A percentile compares a stretch with the other conserved stretches of the same genome.
phyloP scores from a whole-genome alignment of 92 coral and sea anemone genomes.

The Ricordea florida region DNA sequence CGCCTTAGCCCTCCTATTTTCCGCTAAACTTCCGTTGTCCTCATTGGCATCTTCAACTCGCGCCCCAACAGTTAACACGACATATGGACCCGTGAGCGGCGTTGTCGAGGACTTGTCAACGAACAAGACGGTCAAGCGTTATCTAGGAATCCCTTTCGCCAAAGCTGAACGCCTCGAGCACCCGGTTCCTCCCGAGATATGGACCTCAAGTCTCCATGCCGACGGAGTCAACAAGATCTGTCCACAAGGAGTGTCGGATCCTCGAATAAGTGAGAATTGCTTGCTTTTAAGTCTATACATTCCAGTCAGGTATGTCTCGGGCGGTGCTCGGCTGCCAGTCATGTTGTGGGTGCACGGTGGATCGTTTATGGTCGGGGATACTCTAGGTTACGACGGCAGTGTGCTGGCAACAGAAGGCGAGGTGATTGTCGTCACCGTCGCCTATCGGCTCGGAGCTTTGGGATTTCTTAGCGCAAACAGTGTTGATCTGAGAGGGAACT shows the following conservation, averaged over 20 bases:
- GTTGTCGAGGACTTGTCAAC: background rate
- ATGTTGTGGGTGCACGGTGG: conserved; percentile 53
- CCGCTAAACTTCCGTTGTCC: no score
- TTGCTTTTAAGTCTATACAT: conserved; percentile 39
- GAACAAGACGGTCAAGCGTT: background rate
- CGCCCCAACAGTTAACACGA: background rate
- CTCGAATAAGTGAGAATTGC: conserved; percentile 56
- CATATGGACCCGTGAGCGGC: conserved; percentile 25
- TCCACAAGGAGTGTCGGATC: background rate
- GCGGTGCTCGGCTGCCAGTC: conserved; percentile 3
- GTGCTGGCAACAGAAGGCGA: conserved; percentile 17
- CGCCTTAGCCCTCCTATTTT: no score
- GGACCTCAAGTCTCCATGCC: conserved; percentile 5
- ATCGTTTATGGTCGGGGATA: conserved; percentile 1
- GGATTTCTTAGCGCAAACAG: background rate
- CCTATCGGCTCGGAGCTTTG: conserved; percentile 18
- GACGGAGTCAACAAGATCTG: background rate
- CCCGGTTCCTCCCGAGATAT: background rate
- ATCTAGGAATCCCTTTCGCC: conserved; percentile 19
- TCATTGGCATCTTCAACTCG: no score
- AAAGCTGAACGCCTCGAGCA: conserved; percentile 19
- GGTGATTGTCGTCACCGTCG: conserved; percentile 20
- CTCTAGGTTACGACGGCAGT: background rate
- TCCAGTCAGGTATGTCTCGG: conserved; percentile 1
- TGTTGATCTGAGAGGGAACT: background rate